Evolutionary conservation across 2,113 vertebrate species (phyloP).

Genomic region (Oryzias melastigma): DNA sequence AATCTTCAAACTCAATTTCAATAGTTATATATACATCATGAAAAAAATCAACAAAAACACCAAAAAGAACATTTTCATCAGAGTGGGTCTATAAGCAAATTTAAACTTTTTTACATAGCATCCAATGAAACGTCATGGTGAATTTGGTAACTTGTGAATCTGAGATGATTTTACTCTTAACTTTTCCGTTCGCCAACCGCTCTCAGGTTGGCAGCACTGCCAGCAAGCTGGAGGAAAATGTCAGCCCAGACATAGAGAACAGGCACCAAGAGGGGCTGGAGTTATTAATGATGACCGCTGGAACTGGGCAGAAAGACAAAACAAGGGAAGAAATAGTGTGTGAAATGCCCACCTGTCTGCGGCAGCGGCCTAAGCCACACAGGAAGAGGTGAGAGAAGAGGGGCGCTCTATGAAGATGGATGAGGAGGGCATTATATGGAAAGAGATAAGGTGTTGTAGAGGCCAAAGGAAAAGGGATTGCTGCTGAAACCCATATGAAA

Average conservation of each 20-base stretch:
- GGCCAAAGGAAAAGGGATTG: slow-evolving; percentile 10
- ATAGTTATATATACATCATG: too few relatives aligned
- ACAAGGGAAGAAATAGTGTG: slow-evolving; percentile 68
- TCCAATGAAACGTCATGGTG: too few relatives aligned
- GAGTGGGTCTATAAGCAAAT: too few relatives aligned
- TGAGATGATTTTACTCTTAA: slow-evolving; percentile 38
- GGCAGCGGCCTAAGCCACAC: slow-evolving; percentile 22
- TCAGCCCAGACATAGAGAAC: slow-evolving; percentile 48
- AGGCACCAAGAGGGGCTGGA: slow-evolving; percentile 34
- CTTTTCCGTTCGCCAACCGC: slow-evolving; percentile 29
- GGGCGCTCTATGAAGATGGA: slow-evolving; percentile 47
- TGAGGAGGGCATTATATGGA: slow-evolving; percentile 12
- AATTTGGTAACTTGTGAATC: slow-evolving; percentile 26
- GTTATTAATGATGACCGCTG: slow-evolving; percentile 68
- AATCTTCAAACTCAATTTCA: too few relatives aligned
- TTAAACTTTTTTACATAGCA: too few relatives aligned
- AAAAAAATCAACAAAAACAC: too few relatives aligned
- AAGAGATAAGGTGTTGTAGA: slow-evolving; percentile 2
- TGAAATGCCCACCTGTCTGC: slow-evolving; percentile 70
- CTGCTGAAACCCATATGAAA: not conserved
- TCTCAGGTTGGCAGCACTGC: slow-evolving; percentile 44
- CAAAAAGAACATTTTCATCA: too few relatives aligned
- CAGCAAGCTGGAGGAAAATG: slow-evolving; percentile 48
- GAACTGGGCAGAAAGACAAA: slow-evolving; percentile 56
- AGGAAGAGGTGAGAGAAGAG: slow-evolving; percentile 35